These are phyloP conservation scores for Melanotaenia nigrans DNA, from an alignment of 2,797 vertebrate species.

Conservation along the genomic window DNA sequence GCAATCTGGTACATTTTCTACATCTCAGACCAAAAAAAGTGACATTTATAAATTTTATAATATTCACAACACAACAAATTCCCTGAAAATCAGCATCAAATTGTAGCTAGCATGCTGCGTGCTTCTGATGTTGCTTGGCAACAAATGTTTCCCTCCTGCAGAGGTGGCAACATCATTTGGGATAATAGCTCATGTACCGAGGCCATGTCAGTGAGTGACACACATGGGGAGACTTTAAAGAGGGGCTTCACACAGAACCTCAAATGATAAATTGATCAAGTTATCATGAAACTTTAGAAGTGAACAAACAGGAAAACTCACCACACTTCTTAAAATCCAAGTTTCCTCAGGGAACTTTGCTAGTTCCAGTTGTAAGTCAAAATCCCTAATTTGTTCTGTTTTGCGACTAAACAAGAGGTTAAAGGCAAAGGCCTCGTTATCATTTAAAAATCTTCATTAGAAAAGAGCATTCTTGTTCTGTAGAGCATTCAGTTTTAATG, in stretches of 20 bases:
- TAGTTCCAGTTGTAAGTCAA: constrained; percentile 6
- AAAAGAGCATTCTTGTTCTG: background rate
- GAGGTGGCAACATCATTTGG: constrained; percentile 67
- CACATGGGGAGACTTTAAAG: constrained; percentile 50
- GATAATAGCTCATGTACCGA: constrained; percentile 67
- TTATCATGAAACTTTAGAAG: constrained; percentile 7
- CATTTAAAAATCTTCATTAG: background rate
- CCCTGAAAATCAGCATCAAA: constrained; percentile 35
- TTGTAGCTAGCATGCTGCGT: constrained; percentile 62
- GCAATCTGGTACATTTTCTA: background rate
- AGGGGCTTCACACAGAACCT: constrained; percentile 37
- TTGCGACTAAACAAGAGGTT: background rate
- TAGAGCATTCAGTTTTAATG: background rate
- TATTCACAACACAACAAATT: constrained; percentile 34
- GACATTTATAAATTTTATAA: constrained; percentile 5
- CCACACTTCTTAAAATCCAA: constrained; percentile 18
- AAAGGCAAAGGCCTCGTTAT: background rate
- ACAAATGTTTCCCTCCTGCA: constrained; percentile 75
- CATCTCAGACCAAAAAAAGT: background rate
- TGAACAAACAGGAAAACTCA: constrained; percentile 28
- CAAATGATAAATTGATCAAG: constrained; percentile 41
- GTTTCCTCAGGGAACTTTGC: constrained; percentile 14
- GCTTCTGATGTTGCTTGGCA: constrained; percentile 74
- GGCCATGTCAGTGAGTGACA: constrained; percentile 59
- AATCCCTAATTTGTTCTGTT: background rate